These are phyloP conservation scores for Carabus problematicus DNA, from an alignment of 2,888 invertebrate genomes.

Conservation along the genomic window DNA sequence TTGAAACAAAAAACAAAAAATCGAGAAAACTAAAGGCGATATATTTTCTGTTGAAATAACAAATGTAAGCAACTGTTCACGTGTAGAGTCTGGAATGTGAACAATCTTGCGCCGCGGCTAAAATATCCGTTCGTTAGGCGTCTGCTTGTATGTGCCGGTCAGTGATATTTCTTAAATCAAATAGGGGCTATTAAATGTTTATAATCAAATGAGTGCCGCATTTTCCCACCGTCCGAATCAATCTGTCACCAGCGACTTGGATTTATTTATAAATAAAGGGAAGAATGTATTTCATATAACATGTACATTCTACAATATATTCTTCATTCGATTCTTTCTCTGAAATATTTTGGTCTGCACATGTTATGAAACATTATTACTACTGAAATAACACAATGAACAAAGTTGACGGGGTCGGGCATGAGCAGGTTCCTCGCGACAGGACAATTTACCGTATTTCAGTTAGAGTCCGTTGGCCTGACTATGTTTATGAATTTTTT, in stretches of 20 bases:
- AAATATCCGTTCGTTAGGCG: constrained; percentile 37
- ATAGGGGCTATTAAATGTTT: constrained; percentile 22
- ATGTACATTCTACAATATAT: no score
- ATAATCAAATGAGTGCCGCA: constrained; percentile 16
- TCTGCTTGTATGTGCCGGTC: constrained; percentile 18
- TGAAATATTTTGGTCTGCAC: not conserved
- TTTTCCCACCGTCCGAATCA: constrained; percentile 20
- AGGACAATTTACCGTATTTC: constrained; percentile 27
- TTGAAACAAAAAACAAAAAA: no score
- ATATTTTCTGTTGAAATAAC: not conserved
- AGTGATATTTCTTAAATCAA: constrained; percentile 28
- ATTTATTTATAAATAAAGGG: constrained; percentile 17
- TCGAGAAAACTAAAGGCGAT: not conserved
- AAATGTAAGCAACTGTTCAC: not conserved
- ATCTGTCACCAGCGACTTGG: constrained; percentile 30
- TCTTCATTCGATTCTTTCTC: not conserved
- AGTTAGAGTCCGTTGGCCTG: constrained; percentile 28
- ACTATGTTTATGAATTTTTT: constrained; percentile 40
- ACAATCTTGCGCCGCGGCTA: constrained; percentile 27
- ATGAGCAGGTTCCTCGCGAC: not conserved
- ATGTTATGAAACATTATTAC: not conserved
- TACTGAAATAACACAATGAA: no score
- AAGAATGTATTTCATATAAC: constrained; percentile 20
- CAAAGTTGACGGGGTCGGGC: no score
- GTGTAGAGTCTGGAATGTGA: constrained; percentile 13